Evolutionary conservation across 2,888 invertebrate species (phyloP).

Genomic region (Rotaria socialis): DNA sequence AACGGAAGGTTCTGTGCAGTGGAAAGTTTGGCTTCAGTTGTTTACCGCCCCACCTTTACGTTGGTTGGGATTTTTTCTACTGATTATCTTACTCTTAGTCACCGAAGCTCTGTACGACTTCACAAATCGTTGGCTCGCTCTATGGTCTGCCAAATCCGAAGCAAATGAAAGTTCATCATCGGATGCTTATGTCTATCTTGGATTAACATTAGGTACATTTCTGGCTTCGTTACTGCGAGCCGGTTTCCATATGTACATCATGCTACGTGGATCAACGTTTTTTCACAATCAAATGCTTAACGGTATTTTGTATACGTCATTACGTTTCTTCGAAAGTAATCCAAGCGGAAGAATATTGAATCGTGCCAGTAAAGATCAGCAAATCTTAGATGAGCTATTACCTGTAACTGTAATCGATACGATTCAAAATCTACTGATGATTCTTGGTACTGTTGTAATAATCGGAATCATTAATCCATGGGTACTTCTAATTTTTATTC

Average conservation of each 20-base stretch:
- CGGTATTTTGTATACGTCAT: slow-evolving; percentile 39
- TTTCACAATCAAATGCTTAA: not conserved
- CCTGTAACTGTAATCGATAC: slow-evolving; percentile 52
- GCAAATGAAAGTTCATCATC: not conserved
- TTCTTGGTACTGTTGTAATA: slow-evolving; percentile 65
- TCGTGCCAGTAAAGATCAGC: slow-evolving; percentile 78
- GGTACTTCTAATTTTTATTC: slow-evolving; percentile 63
- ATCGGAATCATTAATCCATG: slow-evolving; percentile 71
- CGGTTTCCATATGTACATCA: not conserved
- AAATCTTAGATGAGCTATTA: slow-evolving; percentile 64
- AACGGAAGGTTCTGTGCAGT: not conserved
- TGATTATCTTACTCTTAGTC: not conserved
- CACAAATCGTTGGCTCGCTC: not conserved
- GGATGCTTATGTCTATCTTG: not conserved
- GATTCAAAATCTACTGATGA: slow-evolving; percentile 66
- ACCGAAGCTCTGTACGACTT: not conserved
- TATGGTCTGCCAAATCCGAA: slow-evolving; percentile 48
- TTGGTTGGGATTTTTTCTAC: not conserved
- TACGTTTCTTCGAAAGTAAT: slow-evolving; percentile 42
- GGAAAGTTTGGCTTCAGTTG: not conserved
- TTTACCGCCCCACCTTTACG: slow-evolving; percentile 49
- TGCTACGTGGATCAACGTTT: not conserved
- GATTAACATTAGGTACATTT: slow-evolving; percentile 51
- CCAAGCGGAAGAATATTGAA: slow-evolving; percentile 68
- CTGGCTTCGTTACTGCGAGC: not conserved